Base-by-base conservation (phyloP, 2,113 vertebrate genomes). In the Miniopterus natalensis region DNA sequence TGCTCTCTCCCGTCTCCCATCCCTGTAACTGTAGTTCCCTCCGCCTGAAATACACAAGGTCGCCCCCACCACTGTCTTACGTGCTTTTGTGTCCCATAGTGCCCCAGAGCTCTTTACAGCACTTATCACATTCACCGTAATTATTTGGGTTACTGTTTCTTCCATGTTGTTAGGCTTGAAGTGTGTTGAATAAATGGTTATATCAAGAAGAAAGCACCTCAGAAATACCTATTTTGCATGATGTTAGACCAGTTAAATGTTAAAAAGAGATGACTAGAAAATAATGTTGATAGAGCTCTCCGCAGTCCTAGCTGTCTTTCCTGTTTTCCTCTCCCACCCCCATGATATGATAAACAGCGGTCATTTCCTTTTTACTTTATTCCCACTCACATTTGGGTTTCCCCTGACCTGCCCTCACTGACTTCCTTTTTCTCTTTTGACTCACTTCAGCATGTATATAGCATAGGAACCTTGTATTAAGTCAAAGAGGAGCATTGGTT, bases 401-500 rank as follows among this genome's bases (percentile, higher is more conserved):
- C 29, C 57, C 36, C 20, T 36, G 10, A 59, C 40, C 81, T 90
- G 27, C 42, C 42, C 66, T 94, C 78, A 61, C 3, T 77, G 63
- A 31, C 65, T 81, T 49, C 17, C 21, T 63, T 63, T 14, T 68
- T 51, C 8, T 70, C 42, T 95, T 74, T 92, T 66, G 29, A 92
- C 61, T 66, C 14, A 51, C 31, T 92, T 77, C 25, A 23, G 2
- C 31, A 61, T 63, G 45, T 0, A 4, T 29, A 9, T 23, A 71
- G 45, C 71, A 10, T 42, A 47, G 15, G 63, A 57, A 23, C 85
- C 75, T 70, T 47, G 14, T 73, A n/a, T 55, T 73, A 90, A 79
- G 49, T 93, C 47, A 89, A 40, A 83, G 53, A 83, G n/a, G 84
- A 95, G 21, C 27, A 8, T 31, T 49, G 42, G 80, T 94, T 86